phyloP scores from a whole-genome alignment of 2,888 invertebrate species.

The Oxycera nigricornis region DNA sequence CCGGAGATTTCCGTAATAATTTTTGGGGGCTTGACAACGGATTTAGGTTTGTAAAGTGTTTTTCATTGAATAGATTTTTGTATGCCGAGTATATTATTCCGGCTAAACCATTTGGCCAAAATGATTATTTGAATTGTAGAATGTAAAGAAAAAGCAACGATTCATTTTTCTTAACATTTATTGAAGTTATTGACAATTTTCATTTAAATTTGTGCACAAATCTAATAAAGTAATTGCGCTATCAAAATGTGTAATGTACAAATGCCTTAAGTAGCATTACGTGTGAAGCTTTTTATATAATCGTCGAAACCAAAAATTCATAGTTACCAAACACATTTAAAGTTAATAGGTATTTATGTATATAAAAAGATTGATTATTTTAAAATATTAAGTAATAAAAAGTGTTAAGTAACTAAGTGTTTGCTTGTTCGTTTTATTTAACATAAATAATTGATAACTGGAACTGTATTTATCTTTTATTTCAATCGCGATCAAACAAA shows the following conservation, averaged over 20 bases:
- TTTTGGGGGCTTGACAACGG: too few relatives aligned
- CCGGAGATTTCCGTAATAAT: too few relatives aligned
- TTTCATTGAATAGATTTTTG: too few relatives aligned
- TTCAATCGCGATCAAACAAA: not conserved
- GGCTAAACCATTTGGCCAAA: too few relatives aligned
- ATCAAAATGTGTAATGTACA: conserved; percentile 34
- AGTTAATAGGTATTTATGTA: not conserved
- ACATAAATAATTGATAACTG: conserved; percentile 29
- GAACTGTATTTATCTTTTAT: conserved; percentile 15
- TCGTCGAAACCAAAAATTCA: not conserved
- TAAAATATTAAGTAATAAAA: conserved; percentile 3
- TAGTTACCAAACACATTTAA: not conserved
- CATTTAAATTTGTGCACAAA: conserved; percentile 20
- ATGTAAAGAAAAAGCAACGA: too few relatives aligned
- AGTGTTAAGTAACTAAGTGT: conserved; percentile 5
- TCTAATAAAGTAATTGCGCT: not conserved
- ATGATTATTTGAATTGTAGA: not conserved
- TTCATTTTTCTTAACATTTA: conserved; percentile 19
- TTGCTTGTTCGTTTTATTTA: not conserved
- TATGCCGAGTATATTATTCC: too few relatives aligned
- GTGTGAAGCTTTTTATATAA: not conserved
- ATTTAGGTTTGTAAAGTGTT: too few relatives aligned
- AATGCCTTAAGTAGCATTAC: conserved; percentile 8
- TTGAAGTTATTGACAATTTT: not conserved
- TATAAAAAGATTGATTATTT: not conserved